phyloP scores from a whole-genome alignment of 2,888 invertebrate genomes.

The Hedychridium roseum region DNA sequence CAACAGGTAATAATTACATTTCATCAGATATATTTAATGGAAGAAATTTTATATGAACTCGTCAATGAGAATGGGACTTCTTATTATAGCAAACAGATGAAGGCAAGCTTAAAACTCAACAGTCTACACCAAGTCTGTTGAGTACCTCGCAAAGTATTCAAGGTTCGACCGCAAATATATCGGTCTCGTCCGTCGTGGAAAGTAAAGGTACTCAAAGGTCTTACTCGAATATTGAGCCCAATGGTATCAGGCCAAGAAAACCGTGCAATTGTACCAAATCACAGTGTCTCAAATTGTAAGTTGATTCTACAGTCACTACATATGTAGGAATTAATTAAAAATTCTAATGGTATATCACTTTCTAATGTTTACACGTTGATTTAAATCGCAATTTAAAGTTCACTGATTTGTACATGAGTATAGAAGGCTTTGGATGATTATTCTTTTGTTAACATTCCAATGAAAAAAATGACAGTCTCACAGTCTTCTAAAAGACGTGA shows the following conservation, averaged over 20 bases:
- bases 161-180: slow-evolving; percentile 45
- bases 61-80: no score
- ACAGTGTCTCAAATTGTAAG: slow-evolving; percentile 93
- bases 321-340: no score
- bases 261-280: slow-evolving; percentile 99
- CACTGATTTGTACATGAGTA: not conserved
- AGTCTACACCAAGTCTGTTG: slow-evolving; percentile 50
- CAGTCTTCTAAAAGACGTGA: slow-evolving; percentile 9
- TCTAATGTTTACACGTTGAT: no score
- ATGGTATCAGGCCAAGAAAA: slow-evolving; percentile 78
- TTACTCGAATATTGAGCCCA: slow-evolving; percentile 60
- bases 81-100: slow-evolving; percentile 46
- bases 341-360: no score
- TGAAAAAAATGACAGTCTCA: slow-evolving; percentile 25
- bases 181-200: slow-evolving; percentile 45
- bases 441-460: slow-evolving; percentile 14
- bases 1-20: slow-evolving; percentile 54
- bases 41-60: no score
- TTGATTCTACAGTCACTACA: no score
- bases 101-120: slow-evolving; percentile 48
- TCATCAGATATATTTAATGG: no score
- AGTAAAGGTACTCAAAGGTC: slow-evolving; percentile 48
- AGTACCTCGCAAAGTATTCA: slow-evolving; percentile 50
- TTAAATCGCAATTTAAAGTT: no score
- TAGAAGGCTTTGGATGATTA: slow-evolving; percentile 17